Percentiles rank a stretch among this genome's conserved stretches.
Conservation (phyloP, 2,888 invertebrate genomes). For the Andrena flavipes region DNA sequence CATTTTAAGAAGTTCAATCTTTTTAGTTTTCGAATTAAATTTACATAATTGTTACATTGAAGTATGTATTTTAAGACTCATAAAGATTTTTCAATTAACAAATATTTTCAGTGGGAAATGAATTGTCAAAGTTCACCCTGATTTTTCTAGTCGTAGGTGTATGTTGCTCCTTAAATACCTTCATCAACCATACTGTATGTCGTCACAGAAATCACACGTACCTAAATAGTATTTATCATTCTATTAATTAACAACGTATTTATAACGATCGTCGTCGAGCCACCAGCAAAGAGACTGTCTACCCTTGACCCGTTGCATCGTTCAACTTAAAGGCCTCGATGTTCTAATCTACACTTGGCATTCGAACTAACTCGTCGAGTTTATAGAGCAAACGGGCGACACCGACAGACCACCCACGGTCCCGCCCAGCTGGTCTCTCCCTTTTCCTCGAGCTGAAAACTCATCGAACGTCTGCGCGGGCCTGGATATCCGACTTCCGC, state of each 20-base stretch:
- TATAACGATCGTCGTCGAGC: conserved; percentile 4
- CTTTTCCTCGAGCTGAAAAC: conserved; percentile 32
- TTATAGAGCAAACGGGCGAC: conserved; percentile 54
- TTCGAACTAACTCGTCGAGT: conserved; percentile 50
- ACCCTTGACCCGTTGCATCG: conserved; percentile 18
- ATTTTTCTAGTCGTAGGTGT: too few relatives aligned
- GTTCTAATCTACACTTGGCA: conserved; percentile 61
- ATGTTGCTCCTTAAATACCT: too few relatives aligned
- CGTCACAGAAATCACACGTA: too few relatives aligned
- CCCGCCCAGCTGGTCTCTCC: conserved; percentile 55
- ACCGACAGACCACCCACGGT: conserved; percentile 66
- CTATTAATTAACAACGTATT: not conserved
- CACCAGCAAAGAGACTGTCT: not conserved
- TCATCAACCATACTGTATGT: too few relatives aligned
- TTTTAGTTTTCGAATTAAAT: too few relatives aligned
- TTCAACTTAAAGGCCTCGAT: conserved; percentile 19
- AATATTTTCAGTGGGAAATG: too few relatives aligned
- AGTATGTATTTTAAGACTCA: too few relatives aligned
- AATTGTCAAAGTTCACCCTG: too few relatives aligned
- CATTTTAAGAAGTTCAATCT: too few relatives aligned
- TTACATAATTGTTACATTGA: too few relatives aligned
- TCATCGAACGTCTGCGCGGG: conserved; percentile 45
- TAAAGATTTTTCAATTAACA: too few relatives aligned
- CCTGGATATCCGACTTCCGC: conserved; percentile 58
- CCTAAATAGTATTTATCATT: too few relatives aligned